These are phyloP conservation scores for Mythimna lalbum DNA, from an alignment of 2,888 invertebrate genomes.

Conservation along the genomic window DNA sequence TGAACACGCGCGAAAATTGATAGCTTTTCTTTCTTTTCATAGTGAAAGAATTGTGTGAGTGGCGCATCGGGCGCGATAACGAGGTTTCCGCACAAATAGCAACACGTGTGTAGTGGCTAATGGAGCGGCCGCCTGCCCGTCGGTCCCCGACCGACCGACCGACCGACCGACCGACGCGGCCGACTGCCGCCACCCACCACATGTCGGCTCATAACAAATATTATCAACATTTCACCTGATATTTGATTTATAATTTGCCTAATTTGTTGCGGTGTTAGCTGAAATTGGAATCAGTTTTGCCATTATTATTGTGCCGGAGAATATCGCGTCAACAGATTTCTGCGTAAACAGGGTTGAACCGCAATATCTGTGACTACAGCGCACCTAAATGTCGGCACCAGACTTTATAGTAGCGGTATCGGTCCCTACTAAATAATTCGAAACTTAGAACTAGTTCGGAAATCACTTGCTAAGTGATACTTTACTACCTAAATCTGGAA, in stretches of 20 bases:
- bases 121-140: slow-evolving; percentile 64
- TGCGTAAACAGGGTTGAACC: not conserved
- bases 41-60: slow-evolving; percentile 70
- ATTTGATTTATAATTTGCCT: slow-evolving; percentile 45
- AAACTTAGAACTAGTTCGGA: not conserved
- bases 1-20: slow-evolving; percentile 67
- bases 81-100: slow-evolving; percentile 79
- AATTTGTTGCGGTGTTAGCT: slow-evolving; percentile 22
- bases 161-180: slow-evolving; percentile 19
- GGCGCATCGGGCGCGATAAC: slow-evolving; percentile 75
- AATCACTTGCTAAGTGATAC: not conserved
- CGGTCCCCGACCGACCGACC: slow-evolving; percentile 50
- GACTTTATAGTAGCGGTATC: not conserved
- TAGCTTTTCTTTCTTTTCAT: slow-evolving; percentile 71
- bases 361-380: not conserved
- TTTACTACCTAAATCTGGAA: not conserved
- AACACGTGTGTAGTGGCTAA: slow-evolving; percentile 78
- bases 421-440: slow-evolving; percentile 1
- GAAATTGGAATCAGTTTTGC: slow-evolving; percentile 11
- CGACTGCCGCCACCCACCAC: slow-evolving; percentile 45
- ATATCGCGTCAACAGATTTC: not conserved
- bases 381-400: not conserved
- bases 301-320: not conserved
- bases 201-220: slow-evolving; percentile 54
- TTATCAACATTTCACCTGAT: slow-evolving; percentile 41